Percentiles rank a stretch among this genome's conserved stretches.
These are phyloP conservation scores for Plebejus anna DNA, from an alignment of 2,888 invertebrate species.

Conservation along the genomic window DNA sequence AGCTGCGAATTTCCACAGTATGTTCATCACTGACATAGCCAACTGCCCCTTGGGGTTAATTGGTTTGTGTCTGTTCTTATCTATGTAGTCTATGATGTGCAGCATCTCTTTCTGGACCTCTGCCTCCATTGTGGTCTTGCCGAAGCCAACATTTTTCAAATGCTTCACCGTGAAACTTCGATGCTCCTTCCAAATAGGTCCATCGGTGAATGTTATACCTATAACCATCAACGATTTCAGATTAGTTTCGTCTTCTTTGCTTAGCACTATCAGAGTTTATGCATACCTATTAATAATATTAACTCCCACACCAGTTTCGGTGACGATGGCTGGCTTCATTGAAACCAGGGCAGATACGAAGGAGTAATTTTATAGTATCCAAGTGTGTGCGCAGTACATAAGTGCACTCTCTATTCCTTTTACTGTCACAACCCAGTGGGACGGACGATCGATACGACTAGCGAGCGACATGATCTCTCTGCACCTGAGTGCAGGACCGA, in stretches of 20 bases:
- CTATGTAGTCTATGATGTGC: conserved; percentile 70
- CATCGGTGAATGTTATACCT: conserved; percentile 86
- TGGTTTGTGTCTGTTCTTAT: conserved; percentile 48
- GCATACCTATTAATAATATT: too few relatives aligned
- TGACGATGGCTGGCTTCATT: too few relatives aligned
- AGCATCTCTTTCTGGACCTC: conserved; percentile 80
- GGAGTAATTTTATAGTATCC: too few relatives aligned
- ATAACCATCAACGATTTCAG: conserved; percentile 36
- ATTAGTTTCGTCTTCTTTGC: neutral
- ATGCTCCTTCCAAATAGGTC: conserved; percentile 82
- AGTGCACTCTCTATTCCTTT: too few relatives aligned
- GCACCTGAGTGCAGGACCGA: too few relatives aligned
- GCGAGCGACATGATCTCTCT: too few relatives aligned
- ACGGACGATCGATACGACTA: too few relatives aligned
- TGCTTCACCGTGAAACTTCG: conserved; percentile 84
- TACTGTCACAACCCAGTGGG: too few relatives aligned
- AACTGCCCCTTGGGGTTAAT: conserved; percentile 76
- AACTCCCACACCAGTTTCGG: too few relatives aligned
- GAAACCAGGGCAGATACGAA: too few relatives aligned
- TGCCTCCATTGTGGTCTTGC: conserved; percentile 80
- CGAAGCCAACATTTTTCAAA: conserved; percentile 82
- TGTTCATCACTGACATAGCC: conserved; percentile 83
- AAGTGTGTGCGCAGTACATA: too few relatives aligned
- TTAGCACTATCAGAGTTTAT: neutral
- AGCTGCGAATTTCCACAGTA: conserved; percentile 85